Conservation (phyloP, 2,113 vertebrate genomes). For the Tautogolabrus adspersus region DNA sequence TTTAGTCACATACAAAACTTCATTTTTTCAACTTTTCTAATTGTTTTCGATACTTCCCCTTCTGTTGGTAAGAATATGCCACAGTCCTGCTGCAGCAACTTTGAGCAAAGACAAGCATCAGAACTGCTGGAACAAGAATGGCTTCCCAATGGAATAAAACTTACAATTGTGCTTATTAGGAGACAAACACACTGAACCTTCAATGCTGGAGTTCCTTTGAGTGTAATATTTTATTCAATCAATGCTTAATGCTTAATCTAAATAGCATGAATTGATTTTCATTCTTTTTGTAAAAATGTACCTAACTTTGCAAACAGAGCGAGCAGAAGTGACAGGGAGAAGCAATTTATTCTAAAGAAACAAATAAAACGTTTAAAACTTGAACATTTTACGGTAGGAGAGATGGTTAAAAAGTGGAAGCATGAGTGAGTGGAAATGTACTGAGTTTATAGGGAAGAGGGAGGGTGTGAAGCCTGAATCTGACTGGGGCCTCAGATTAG, state of each 20-base stretch:
- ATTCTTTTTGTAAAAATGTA: not conserved
- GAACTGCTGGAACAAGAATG: no score
- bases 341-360: not conserved
- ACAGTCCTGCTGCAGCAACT: no score
- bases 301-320: not conserved
- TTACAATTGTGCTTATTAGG: no score
- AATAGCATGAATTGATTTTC: not conserved
- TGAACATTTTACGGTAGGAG: constrained; percentile 8
- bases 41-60: no score
- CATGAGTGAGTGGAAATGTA: constrained; percentile 75
- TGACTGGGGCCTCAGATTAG: constrained; percentile 74
- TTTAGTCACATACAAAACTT: constrained; percentile 19
- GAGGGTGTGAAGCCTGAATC: constrained; percentile 47
- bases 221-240: not conserved
- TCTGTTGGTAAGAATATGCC: no score
- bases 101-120: no score
- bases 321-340: not conserved
- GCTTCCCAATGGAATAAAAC: no score
- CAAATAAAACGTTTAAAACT: constrained; percentile 27
- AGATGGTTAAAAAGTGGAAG: constrained; percentile 34
- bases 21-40: not conserved
- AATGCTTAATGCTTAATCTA: not conserved
- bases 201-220: no score
- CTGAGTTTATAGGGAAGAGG: constrained; percentile 64
- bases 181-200: no score